phyloP scores from a whole-genome alignment of 2,113 vertebrate genomes.

The Tyto alba region DNA sequence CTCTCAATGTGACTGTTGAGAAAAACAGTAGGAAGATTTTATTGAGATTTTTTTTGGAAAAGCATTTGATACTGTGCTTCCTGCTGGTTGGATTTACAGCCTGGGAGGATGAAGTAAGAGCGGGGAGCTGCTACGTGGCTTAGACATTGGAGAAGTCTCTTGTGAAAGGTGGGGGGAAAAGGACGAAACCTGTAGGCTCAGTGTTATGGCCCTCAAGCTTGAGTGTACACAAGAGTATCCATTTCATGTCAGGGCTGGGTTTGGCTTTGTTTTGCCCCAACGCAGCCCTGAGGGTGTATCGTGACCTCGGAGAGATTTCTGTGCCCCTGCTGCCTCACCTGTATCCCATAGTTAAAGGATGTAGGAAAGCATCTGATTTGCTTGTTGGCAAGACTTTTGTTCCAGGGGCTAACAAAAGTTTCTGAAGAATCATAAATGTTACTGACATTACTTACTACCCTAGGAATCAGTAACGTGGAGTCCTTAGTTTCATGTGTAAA shows the following conservation, averaged over 20 bases:
- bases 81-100: slow-evolving; percentile 8
- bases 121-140: background rate
- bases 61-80: background rate
- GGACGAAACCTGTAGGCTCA: rapidly evolving
- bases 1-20: background rate
- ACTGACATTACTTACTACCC: background rate
- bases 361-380: background rate
- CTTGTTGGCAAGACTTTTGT: background rate
- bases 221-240: background rate
- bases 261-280: background rate
- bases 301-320: background rate
- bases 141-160: background rate
- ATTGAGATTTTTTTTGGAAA: background rate
- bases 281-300: background rate
- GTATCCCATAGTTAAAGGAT: background rate
- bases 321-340: background rate
- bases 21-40: background rate
- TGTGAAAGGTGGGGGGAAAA: background rate
- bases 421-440: background rate
- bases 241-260: background rate
- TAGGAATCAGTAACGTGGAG: rapidly evolving
- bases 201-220: background rate
- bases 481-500: background rate
- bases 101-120: background rate
- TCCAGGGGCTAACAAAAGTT: background rate